phyloP scores from a whole-genome alignment of 1,140 invertebrate species.

The Drosophila rufa region DNA sequence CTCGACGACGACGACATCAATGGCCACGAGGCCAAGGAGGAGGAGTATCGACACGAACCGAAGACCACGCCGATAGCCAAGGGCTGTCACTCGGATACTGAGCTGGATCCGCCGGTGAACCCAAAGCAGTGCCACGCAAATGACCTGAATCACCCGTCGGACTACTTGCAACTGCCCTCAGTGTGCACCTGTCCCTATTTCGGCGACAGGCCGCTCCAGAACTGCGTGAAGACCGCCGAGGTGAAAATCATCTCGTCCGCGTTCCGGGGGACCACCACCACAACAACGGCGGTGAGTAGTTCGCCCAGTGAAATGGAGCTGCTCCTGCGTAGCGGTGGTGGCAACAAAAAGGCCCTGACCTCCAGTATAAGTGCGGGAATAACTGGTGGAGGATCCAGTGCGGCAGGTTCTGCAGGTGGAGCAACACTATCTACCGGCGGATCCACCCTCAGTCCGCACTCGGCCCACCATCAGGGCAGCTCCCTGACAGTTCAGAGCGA shows the following conservation, averaged over 20 bases:
- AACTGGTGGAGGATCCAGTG: neutral
- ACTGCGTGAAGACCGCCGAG: conserved; percentile 85
- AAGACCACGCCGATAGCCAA: conserved; percentile 39
- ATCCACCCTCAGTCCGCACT: conserved; percentile 52
- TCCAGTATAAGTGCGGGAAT: conserved; percentile 57
- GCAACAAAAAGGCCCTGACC: conserved; percentile 49
- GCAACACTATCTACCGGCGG: neutral
- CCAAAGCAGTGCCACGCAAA: conserved; percentile 22
- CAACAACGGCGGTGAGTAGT: conserved; percentile 61
- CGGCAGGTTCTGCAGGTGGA: conserved; percentile 1
- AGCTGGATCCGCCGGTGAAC: conserved; percentile 53
- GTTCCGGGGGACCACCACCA: conserved; percentile 71
- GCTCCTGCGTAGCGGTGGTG: conserved; percentile 56
- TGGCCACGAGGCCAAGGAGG: neutral
- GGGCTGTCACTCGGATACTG: conserved; percentile 69
- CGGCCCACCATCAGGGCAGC: conserved; percentile 53
- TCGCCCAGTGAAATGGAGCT: conserved; percentile 77
- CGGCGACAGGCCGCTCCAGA: conserved; percentile 87
- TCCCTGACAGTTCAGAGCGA: conserved; percentile 64
- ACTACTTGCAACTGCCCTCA: conserved; percentile 88
- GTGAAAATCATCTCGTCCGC: conserved; percentile 86
- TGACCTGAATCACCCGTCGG: conserved; percentile 58
- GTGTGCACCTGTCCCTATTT: conserved; percentile 93
- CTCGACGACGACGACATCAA: conserved; percentile 46
- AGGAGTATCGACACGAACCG: too few species aligned